Percentiles rank a stretch among this genome's conserved stretches.
Conservation (phyloP, 2,888 invertebrate genomes). For the Ectemnius lituratus region DNA sequence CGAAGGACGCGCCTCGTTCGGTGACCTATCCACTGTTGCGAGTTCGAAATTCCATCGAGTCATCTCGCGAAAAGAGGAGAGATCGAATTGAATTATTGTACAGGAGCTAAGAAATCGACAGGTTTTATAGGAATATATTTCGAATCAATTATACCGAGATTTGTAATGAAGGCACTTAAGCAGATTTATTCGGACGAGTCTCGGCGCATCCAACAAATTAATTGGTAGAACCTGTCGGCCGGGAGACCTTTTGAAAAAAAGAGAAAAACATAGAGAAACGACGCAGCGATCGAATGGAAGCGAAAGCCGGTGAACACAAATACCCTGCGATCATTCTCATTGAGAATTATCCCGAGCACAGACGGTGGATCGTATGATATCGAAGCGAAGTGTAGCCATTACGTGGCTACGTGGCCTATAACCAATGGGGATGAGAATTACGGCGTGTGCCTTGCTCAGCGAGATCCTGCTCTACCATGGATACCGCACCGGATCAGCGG, state of each 20-base stretch:
- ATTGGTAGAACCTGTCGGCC: not conserved
- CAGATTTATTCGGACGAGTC: not conserved
- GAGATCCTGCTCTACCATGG: slow-evolving; percentile 31
- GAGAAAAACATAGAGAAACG: no score
- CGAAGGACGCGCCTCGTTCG: slow-evolving; percentile 47
- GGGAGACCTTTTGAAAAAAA: not conserved
- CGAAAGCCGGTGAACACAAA: not conserved
- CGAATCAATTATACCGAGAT: not conserved
- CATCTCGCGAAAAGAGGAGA: slow-evolving; percentile 40
- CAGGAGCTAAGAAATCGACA: not conserved
- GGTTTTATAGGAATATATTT: not conserved
- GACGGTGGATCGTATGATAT: slow-evolving; percentile 32
- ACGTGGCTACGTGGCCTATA: slow-evolving; percentile 52
- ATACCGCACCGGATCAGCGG: slow-evolving; percentile 48
- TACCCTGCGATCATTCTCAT: not conserved
- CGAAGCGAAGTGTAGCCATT: slow-evolving; percentile 31
- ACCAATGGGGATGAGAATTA: slow-evolving; percentile 52
- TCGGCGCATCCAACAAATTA: not conserved
- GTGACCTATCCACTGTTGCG: slow-evolving; percentile 45
- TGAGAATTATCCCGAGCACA: slow-evolving; percentile 42
- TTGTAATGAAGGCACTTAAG: not conserved
- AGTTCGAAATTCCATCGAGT: slow-evolving; percentile 57
- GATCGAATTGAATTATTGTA: not conserved
- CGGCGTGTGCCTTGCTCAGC: slow-evolving; percentile 38
- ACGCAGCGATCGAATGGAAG: no score